phyloP scores from a whole-genome alignment of 2,113 vertebrate genomes.

The Rhagologus leucostigma region DNA sequence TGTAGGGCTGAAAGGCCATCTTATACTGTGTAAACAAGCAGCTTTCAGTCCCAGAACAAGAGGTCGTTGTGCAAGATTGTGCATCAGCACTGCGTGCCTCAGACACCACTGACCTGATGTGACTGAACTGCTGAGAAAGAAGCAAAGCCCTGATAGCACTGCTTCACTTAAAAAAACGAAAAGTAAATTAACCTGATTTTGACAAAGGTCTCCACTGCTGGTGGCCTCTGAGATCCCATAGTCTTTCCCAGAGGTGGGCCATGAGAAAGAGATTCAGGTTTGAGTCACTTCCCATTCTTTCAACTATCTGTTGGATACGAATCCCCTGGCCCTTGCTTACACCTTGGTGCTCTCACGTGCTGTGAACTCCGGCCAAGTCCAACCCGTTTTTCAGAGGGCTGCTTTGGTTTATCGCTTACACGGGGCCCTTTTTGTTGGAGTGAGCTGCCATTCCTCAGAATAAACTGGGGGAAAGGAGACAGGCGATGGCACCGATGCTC shows the following conservation, averaged over 20 bases:
- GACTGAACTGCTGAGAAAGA: background rate
- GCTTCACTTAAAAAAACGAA: background rate
- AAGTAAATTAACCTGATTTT: background rate
- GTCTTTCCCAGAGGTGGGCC: background rate
- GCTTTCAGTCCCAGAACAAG: constrained; percentile 36
- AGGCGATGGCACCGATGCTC: accelerated
- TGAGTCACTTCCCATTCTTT: background rate
- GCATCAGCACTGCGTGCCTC: background rate
- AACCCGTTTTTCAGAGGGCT: background rate
- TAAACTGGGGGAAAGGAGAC: background rate
- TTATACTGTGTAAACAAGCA: constrained; percentile 28
- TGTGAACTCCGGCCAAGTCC: background rate
- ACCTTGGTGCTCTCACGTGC: background rate
- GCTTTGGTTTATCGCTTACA: background rate
- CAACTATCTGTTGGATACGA: accelerated
- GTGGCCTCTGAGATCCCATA: background rate
- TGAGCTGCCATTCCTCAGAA: background rate
- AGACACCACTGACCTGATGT: background rate
- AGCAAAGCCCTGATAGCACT: background rate
- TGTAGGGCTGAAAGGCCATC: constrained; percentile 10
- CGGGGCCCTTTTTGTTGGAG: background rate
- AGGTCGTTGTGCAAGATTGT: background rate
- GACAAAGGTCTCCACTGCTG: background rate
- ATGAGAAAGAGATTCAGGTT: background rate
- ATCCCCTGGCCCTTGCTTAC: background rate